A percentile compares a stretch with the other conserved stretches of the same genome.
Evolutionary conservation across 2,113 vertebrate genomes (phyloP).

Genomic region (Sula dactylatra): DNA sequence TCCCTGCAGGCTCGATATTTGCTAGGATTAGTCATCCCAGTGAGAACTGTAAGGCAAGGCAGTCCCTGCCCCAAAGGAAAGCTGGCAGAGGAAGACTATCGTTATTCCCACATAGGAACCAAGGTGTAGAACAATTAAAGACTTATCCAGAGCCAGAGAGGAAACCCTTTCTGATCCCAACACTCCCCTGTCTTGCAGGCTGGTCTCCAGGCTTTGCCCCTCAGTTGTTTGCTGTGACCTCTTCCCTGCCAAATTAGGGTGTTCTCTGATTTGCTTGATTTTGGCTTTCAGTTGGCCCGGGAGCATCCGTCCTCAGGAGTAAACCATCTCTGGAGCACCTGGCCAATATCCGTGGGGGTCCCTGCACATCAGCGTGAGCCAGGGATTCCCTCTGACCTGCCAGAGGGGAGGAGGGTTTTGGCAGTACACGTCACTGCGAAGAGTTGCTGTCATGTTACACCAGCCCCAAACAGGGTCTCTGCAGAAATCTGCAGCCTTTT

Average conservation of each 20-base stretch:
- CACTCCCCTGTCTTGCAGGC: fast-evolving
- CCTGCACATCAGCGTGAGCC: fast-evolving
- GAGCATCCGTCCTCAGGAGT: background rate
- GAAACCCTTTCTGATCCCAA: background rate
- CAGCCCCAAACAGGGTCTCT: background rate
- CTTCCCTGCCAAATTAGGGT: background rate
- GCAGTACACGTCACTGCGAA: fast-evolving
- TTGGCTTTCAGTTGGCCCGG: background rate
- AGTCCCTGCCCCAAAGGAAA: background rate
- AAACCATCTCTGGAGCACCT: background rate
- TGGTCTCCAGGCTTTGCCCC: background rate
- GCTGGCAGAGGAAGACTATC: background rate
- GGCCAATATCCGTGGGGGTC: fast-evolving
- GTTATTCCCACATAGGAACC: background rate
- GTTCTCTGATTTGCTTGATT: background rate
- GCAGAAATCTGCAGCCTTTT: background rate
- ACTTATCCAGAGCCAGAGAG: background rate
- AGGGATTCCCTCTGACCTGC: background rate
- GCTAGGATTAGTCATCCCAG: background rate
- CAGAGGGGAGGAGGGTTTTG: background rate
- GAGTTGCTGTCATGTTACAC: background rate
- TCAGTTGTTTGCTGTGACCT: background rate
- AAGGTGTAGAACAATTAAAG: background rate
- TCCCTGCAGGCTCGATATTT: background rate
- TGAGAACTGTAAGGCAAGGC: background rate